phyloP scores from a whole-genome alignment of 1,140 invertebrate genomes.

The Cherax quadricarinatus region DNA sequence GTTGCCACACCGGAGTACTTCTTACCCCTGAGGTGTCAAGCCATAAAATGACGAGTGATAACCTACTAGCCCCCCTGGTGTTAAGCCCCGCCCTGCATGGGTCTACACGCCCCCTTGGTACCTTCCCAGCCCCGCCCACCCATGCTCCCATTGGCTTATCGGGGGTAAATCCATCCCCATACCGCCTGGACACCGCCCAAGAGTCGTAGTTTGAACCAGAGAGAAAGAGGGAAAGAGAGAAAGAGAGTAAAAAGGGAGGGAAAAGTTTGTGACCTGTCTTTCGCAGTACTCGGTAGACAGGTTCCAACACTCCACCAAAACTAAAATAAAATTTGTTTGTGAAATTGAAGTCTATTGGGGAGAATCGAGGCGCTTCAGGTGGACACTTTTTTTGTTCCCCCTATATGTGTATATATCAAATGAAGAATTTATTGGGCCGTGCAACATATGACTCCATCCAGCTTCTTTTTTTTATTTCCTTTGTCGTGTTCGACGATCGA shows the following conservation, averaged over 20 bases:
- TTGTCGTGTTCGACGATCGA: not conserved
- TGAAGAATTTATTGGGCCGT: not conserved
- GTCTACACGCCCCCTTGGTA: not conserved
- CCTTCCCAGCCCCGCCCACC: not conserved
- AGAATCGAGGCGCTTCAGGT: constrained; percentile 8
- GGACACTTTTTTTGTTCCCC: not conserved
- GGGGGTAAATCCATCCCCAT: not conserved
- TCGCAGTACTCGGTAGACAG: not conserved
- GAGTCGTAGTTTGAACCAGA: not conserved
- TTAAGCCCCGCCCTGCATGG: not conserved
- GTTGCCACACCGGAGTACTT: not conserved
- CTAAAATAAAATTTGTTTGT: constrained; percentile 17
- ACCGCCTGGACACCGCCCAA: not conserved
- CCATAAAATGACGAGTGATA: not conserved
- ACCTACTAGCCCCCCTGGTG: not conserved
- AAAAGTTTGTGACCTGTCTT: not conserved
- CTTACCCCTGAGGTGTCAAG: not conserved
- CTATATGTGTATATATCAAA: not conserved
- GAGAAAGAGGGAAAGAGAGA: not conserved
- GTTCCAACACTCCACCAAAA: not conserved
- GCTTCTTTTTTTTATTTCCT: constrained; percentile 12
- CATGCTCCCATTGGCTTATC: not conserved
- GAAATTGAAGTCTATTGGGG: constrained; percentile 12
- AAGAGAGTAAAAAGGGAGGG: not conserved
- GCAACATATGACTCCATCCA: not conserved